These are phyloP conservation scores for Eurypyga helias DNA, from an alignment of 2,113 vertebrate species.

Conservation along the genomic window DNA sequence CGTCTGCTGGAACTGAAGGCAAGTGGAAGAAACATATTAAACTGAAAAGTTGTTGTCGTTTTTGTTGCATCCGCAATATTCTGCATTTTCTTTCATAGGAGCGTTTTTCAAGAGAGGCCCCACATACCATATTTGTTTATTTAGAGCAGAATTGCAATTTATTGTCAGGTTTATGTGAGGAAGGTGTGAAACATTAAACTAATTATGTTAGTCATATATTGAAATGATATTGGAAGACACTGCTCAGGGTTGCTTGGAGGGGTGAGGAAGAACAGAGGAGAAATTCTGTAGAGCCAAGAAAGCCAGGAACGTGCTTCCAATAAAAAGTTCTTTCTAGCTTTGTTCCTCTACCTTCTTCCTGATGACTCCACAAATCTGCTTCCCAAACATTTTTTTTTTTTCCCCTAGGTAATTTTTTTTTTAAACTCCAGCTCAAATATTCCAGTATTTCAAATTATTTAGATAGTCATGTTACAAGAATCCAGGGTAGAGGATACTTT, in stretches of 20 bases:
- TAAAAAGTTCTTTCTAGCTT: background rate
- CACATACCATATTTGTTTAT: background rate
- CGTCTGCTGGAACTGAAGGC: background rate
- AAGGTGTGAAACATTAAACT: slow-evolving; percentile 12
- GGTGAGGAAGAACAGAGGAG: background rate
- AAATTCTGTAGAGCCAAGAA: background rate
- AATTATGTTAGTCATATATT: background rate
- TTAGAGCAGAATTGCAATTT: background rate
- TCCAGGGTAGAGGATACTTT: background rate
- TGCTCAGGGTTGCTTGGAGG: background rate
- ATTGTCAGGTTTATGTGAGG: background rate
- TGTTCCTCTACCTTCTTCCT: background rate
- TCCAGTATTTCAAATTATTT: background rate
- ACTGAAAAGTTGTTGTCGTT: background rate
- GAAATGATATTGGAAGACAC: slow-evolving; percentile 5
- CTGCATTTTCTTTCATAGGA: background rate
- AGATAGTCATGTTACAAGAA: background rate
- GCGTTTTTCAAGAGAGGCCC: background rate
- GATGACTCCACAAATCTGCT: background rate
- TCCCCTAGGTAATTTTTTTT: background rate
- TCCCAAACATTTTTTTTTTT: background rate
- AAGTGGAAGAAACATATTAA: background rate
- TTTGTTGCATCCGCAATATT: background rate
- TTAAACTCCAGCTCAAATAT: background rate
- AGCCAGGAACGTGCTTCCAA: background rate